Evolutionary conservation across 2,888 invertebrate species (phyloP).

Genomic region (Leptarthrus brevirostris): DNA sequence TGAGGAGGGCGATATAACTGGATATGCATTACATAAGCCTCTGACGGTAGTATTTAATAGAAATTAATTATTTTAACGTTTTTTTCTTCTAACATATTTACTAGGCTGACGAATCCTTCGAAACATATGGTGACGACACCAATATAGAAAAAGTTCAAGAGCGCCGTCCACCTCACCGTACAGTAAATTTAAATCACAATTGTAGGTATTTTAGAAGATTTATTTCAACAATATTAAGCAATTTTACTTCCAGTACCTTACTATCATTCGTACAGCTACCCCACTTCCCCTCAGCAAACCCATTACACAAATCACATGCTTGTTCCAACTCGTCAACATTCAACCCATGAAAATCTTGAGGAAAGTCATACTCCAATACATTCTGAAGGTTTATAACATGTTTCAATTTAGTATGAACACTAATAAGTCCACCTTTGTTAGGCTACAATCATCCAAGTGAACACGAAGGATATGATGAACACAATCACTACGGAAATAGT

Average conservation of each 20-base stretch:
- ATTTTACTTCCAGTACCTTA: neutral
- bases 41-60: constrained; percentile 23
- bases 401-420: no score
- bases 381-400: constrained; percentile 3
- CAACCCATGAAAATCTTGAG: neutral
- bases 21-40: constrained; percentile 62
- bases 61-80: neutral
- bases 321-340: neutral
- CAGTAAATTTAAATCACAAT: neutral
- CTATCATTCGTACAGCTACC: neutral
- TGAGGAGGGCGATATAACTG: constrained; percentile 73
- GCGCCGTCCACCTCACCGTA: neutral
- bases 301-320: neutral
- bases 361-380: constrained; percentile 3
- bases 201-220: neutral
- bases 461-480: constrained; percentile 36
- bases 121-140: neutral
- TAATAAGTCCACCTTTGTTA: neutral
- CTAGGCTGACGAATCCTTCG: neutral
- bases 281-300: neutral
- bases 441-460: constrained; percentile 51
- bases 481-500: neutral
- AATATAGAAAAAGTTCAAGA: no score
- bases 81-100: neutral
- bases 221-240: no score